Evolutionary conservation across 2,797 vertebrate genomes (phyloP), one percentile per base, ranked within the genome.

Genomic region (Centropyge bicolor): DNA sequence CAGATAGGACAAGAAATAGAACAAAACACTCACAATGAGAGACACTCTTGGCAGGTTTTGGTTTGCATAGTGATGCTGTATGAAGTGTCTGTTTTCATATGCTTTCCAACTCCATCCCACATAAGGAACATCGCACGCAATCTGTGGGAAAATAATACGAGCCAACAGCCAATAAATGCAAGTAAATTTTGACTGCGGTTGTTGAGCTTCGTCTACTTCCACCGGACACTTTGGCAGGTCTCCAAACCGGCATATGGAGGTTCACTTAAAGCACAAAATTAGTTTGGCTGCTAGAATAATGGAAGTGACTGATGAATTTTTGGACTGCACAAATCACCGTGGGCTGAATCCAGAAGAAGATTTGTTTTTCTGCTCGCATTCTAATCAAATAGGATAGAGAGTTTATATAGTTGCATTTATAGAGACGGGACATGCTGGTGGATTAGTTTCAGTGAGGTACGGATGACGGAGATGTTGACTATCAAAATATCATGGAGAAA

Each of bases 221-320:
- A 51, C 20, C 8, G 2, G 38, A 31, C 40, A 20, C 46, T 49
- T 60, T 88, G 86, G 85, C 82, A 78, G 59, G 20, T 43, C 5
- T 27, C 73, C 78, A 89, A 72, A 80, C 22, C 56, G 64, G 62
- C 77, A 70, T 80, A 78, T 75, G 84, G 83, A 77, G 55, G 43
- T 83, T 80, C 66, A 76, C 71, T 77, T 86, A 80, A 81, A 86
- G 70, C 59, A 67, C 60, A 59, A 83, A 88, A 90, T 91, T 19
- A 80, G 77, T 85, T 89, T 87, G 88, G 90, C 88, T 83, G 64
- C 55, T 57, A 31, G 55, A 84, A 85, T 85, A 90, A 90, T 87
- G 56, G 75, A 82, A 69, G 59, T 72, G 80, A 80, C 63, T 74
- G 75, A 83, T 80, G 8, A 51, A 64, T 79, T 74, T 74, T 80